These are phyloP conservation scores for Megalops cyprinoides DNA, from an alignment of 2,797 vertebrate genomes.

Conservation along the genomic window DNA sequence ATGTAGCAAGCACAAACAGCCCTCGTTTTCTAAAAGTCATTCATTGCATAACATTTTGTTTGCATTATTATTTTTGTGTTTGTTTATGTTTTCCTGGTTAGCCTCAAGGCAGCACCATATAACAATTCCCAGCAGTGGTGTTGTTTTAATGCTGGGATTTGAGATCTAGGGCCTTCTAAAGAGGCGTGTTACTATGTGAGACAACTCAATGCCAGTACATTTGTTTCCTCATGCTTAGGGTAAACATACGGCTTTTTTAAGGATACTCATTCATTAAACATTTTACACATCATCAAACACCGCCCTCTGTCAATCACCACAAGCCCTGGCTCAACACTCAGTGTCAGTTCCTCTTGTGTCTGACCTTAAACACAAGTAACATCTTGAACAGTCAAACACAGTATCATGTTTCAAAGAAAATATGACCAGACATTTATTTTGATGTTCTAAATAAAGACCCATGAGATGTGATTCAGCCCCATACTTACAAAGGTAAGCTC, in stretches of 20 bases:
- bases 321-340: background rate
- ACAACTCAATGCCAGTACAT: conserved; percentile 57
- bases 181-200: conserved; percentile 59
- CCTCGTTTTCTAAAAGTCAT: background rate
- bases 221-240: conserved; percentile 65
- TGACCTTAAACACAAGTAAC: conserved; percentile 10
- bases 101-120: conserved; percentile 59
- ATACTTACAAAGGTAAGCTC: conserved; percentile 66
- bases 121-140: conserved; percentile 61
- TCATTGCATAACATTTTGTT: background rate
- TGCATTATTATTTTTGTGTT: too few species aligned
- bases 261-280: conserved; percentile 64
- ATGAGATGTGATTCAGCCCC: conserved; percentile 57
- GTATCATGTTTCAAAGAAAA: conserved; percentile 20
- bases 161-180: conserved; percentile 52
- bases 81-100: conserved; percentile 49
- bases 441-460: conserved; percentile 21
- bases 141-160: conserved; percentile 60
- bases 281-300: conserved; percentile 43
- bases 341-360: background rate
- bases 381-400: conserved; percentile 14
- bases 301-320: background rate
- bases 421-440: background rate
- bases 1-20: too few species aligned
- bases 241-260: conserved; percentile 70